Evolutionary conservation across 2,888 invertebrate species (phyloP).

Genomic region (Rhagophthalmus giganteus): DNA sequence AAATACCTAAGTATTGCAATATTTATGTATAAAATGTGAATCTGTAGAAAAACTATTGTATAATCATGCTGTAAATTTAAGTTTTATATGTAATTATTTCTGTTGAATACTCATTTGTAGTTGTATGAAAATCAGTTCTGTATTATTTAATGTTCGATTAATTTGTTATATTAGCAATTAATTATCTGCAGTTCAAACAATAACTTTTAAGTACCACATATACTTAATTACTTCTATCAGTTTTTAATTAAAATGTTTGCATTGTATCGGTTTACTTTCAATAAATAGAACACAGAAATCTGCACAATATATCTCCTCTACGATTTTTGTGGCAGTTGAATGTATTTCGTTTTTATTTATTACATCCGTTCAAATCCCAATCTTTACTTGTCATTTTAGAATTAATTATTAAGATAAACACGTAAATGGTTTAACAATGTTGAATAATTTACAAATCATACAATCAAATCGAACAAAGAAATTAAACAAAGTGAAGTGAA

Average conservation of each 20-base stretch:
- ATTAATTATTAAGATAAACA: not conserved
- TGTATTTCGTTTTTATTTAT: too few relatives aligned
- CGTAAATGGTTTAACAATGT: too few relatives aligned
- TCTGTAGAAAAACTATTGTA: conserved; percentile 21
- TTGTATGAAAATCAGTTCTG: conserved; percentile 13
- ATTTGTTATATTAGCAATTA: conserved; percentile 15
- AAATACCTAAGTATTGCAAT: conserved; percentile 30
- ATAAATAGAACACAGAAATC: conserved; percentile 35
- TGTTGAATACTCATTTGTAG: conserved; percentile 22
- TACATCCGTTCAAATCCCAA: too few relatives aligned
- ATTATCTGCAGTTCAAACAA: conserved; percentile 1
- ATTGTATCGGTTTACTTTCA: conserved; percentile 38
- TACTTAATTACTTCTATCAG: conserved; percentile 30
- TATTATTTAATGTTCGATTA: conserved; percentile 20
- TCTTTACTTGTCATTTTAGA: too few relatives aligned
- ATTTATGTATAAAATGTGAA: conserved; percentile 28
- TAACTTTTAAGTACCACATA: conserved; percentile 9
- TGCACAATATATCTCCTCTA: not conserved
- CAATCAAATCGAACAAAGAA: too few relatives aligned
- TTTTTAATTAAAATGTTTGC: conserved; percentile 37
- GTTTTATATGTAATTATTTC: conserved; percentile 26
- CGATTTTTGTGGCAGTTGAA: not conserved
- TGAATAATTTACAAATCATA: too few relatives aligned
- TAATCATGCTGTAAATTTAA: conserved; percentile 24
- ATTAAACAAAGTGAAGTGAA: too few relatives aligned